Evolutionary conservation across 2,797 vertebrate genomes (phyloP).

Genomic region (Dicrostonyx torquatus): DNA sequence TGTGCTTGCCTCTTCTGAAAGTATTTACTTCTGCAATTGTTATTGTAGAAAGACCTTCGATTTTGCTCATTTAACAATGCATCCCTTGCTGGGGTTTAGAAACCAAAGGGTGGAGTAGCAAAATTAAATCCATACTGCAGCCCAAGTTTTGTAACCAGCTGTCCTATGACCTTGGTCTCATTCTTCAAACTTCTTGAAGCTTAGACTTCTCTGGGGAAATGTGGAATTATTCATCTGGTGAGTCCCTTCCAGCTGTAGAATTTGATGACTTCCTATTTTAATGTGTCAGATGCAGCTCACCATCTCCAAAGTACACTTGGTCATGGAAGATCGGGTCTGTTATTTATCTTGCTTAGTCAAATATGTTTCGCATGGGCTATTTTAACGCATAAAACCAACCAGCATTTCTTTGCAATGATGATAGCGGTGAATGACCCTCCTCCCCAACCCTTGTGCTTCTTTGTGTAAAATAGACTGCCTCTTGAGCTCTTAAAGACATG

Average conservation of each 20-base stretch:
- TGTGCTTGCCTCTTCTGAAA: neutral
- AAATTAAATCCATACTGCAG: conserved; percentile 24
- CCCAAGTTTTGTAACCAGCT: neutral
- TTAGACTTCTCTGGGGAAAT: neutral
- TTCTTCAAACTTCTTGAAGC: conserved; percentile 2
- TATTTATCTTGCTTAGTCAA: conserved; percentile 59
- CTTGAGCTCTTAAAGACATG: neutral
- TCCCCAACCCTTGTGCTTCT: neutral
- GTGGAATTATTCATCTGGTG: neutral
- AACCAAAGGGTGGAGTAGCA: neutral
- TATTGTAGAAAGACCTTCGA: conserved; percentile 3
- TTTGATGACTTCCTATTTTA: conserved; percentile 67
- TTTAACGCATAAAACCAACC: conserved; percentile 24
- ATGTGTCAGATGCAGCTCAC: conserved; percentile 36
- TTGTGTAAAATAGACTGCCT: neutral
- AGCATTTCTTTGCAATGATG: conserved; percentile 33
- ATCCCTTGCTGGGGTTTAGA: conserved; percentile 17
- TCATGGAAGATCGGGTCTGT: conserved; percentile 42
- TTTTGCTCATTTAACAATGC: neutral
- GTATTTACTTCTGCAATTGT: neutral
- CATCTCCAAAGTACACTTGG: conserved; percentile 66
- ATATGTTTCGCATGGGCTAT: conserved; percentile 44
- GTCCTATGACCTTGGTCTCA: conserved; percentile 18
- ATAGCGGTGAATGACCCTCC: neutral
- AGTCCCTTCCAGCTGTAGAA: conserved; percentile 52